phyloP scores from a whole-genome alignment of 2,113 vertebrate species.

The Tauraco erythrolophus region DNA sequence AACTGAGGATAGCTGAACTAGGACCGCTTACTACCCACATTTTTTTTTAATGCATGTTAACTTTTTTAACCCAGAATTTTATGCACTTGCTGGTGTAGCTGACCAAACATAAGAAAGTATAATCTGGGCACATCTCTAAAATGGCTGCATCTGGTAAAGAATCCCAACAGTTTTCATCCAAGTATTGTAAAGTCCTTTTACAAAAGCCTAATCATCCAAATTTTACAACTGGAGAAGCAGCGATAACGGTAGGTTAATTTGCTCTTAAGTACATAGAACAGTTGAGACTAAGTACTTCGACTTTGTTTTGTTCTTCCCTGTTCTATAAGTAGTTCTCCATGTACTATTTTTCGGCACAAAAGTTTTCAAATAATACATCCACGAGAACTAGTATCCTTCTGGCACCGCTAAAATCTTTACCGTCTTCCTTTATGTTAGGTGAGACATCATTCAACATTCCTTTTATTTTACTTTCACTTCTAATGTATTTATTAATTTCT shows the following conservation, averaged over 20 bases:
- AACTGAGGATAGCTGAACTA: neutral
- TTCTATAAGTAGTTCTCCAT: neutral
- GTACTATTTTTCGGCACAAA: neutral
- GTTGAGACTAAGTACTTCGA: neutral
- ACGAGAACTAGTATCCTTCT: neutral
- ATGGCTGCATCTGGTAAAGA: neutral
- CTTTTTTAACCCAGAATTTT: neutral
- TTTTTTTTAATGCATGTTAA: neutral
- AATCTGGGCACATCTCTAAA: neutral
- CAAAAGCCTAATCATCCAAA: neutral
- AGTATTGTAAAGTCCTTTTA: neutral
- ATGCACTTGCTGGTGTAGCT: neutral
- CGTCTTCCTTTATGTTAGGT: neutral
- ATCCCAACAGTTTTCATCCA: rapidly evolving
- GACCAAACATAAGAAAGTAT: neutral
- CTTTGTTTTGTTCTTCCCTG: neutral
- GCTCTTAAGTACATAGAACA: neutral
- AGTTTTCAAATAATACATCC: neutral
- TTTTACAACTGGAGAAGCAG: neutral
- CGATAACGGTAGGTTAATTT: neutral
- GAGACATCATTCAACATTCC: neutral
- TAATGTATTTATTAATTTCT: neutral
- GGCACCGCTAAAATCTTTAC: neutral
- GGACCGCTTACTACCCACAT: neutral
- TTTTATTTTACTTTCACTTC: neutral